Conservation (phyloP, 2,797 vertebrate species). For the Propithecus perrieri region DNA sequence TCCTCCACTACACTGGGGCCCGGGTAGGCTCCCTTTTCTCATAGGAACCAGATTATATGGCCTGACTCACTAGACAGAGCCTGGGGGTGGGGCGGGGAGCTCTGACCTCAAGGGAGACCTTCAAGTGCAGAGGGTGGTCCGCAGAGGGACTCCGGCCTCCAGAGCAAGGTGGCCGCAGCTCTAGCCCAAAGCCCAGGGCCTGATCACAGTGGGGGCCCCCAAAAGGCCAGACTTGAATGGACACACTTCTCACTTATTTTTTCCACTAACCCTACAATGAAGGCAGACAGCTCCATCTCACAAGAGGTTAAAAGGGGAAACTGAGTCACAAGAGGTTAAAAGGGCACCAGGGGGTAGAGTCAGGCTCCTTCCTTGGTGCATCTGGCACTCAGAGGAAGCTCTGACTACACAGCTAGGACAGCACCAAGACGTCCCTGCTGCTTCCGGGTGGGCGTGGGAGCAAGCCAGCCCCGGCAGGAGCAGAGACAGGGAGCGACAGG, state of each 20-base stretch:
- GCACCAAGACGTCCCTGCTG: rapidly evolving
- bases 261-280: not conserved
- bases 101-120: no score
- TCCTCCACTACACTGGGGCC: not conserved
- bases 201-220: not conserved
- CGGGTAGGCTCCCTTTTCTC: not conserved
- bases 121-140: not conserved
- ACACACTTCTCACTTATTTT: not conserved
- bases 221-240: not conserved
- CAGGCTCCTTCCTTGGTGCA: not conserved
- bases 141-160: not conserved
- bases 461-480: rapidly evolving
- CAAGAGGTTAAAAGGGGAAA: not conserved
- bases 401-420: not conserved
- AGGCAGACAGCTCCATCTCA: no score
- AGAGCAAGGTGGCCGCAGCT: not conserved
- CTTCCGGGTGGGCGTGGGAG: not conserved
- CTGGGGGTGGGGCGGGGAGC: rapidly evolving
- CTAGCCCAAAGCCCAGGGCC: not conserved
- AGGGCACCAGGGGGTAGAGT: rapidly evolving
- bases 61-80: not conserved
- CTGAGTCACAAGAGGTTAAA: not conserved
- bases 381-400: not conserved
- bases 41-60: rapidly evolving
- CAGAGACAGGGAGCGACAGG: not conserved